A percentile compares a stretch with the other conserved stretches of the same genome.
phyloP scores from a whole-genome alignment of 2,113 vertebrate species.

The Raja brachyura region DNA sequence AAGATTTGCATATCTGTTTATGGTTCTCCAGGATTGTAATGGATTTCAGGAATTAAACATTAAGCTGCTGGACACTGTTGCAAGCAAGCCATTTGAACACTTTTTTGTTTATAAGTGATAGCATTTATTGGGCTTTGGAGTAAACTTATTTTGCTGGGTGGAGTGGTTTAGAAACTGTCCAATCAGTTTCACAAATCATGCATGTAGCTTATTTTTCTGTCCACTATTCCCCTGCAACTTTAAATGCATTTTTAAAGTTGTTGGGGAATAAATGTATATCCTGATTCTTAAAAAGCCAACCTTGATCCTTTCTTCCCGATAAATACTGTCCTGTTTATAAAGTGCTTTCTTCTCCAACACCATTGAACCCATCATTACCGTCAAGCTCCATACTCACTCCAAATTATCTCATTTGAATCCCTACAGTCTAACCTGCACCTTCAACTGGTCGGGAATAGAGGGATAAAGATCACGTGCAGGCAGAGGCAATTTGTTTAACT shows the following conservation, averaged over 20 bases:
- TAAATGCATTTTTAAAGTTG: no score
- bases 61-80: no score
- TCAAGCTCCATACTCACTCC: background rate
- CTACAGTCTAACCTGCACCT: background rate
- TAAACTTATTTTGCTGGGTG: conserved; percentile 43
- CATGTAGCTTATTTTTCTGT: background rate
- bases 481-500: no score
- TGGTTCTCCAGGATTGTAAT: no score
- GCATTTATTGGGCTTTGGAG: conserved; percentile 74
- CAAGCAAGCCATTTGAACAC: no score
- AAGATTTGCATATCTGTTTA: no score
- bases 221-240: background rate
- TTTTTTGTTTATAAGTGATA: conserved; percentile 82
- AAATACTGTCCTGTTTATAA: background rate
- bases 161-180: no score
- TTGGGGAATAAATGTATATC: background rate
- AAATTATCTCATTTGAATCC: background rate
- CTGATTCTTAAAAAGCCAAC: background rate
- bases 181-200: no score
- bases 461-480: no score
- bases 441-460: no score
- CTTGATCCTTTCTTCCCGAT: background rate
- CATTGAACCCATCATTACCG: background rate
- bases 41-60: no score
- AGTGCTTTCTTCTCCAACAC: background rate